Evolutionary conservation across 1,140 invertebrate genomes (phyloP).

Genomic region (Hylyphantes graminicola): DNA sequence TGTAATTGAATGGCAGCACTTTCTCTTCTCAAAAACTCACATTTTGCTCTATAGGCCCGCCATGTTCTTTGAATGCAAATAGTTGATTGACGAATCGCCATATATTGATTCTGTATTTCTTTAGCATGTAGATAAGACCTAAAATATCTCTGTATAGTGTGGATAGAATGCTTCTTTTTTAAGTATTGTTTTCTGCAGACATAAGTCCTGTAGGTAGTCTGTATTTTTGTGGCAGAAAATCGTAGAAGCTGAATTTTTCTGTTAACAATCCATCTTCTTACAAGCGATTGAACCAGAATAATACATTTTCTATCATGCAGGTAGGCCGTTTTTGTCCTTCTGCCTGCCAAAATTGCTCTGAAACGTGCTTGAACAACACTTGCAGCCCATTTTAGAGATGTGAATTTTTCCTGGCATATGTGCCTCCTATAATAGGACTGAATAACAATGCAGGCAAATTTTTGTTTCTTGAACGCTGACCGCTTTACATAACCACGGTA

Average conservation of each 20-base stretch:
- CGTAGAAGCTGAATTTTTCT: background rate
- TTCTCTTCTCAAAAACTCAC: background rate
- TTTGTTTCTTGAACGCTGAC: background rate
- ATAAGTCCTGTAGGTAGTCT: background rate
- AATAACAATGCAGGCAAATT: background rate
- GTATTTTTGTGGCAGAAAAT: background rate
- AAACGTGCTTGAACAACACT: constrained; percentile 62
- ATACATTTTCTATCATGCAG: background rate
- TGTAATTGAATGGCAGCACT: constrained; percentile 17
- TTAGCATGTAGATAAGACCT: background rate
- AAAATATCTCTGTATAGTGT: background rate
- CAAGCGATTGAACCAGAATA: constrained; percentile 20
- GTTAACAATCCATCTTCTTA: background rate
- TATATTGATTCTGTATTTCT: background rate
- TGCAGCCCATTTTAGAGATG: constrained; percentile 54
- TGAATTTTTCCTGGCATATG: constrained; percentile 47
- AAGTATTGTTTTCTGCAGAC: background rate
- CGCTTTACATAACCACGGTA: background rate
- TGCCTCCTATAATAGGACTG: constrained; percentile 10
- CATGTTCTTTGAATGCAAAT: background rate
- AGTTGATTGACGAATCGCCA: background rate
- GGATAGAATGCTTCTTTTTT: background rate
- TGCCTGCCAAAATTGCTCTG: constrained; percentile 57
- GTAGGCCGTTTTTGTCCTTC: background rate
- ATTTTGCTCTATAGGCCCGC: background rate